Evolutionary conservation across 2,888 invertebrate genomes (phyloP), one percentile per base, ranked within the genome.

Genomic region (Griposia aprilina): DNA sequence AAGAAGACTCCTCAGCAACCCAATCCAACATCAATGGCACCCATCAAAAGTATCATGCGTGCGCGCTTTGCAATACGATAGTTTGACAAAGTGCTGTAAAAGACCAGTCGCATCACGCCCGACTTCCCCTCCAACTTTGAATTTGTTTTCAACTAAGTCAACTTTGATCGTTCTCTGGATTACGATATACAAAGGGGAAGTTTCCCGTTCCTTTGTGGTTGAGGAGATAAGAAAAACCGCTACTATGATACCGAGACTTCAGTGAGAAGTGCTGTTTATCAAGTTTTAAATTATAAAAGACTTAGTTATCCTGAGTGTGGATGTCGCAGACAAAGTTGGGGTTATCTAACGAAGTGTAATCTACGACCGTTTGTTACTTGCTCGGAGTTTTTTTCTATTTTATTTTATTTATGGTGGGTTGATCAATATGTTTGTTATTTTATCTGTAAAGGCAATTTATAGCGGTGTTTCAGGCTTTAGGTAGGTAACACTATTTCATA

Each of bases 131-230:
- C 69, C 66, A 84, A 90, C 81, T 90, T 91, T 84, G 86, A 87
- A 89, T 90, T 90, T 90, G 90, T 90, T 89, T 87, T 81, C 78
- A 87, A 87, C 85, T 82, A 78, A 90, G 87, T 90, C 87, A 86
- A 88, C 88, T 90, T 90, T 88, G 89, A 86, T 87, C 88, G 87
- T 87, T 85, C 84, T 82, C 73, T 69, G 86, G 88, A 86, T 90
- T 90, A 89, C 82, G 76, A 87, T 85, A 84, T 83, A 89, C 84
- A 89, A 86, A 78, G 86, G 82, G 63, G 78, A 89, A 89, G 83
- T 86, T 89, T 81, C 50, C 76, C 73, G 62, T 78, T 81, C 81
- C 76, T 86, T 88, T 86, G 84, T 82, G 81, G 85, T 80, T 69
- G 80, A 68, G 72, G 60, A 81, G 89, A 89, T 88, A 88, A 85